Evolutionary conservation across 2,113 vertebrate genomes (phyloP), one percentile per base, ranked within the genome.

Genomic region (Nasalis larvatus): DNA sequence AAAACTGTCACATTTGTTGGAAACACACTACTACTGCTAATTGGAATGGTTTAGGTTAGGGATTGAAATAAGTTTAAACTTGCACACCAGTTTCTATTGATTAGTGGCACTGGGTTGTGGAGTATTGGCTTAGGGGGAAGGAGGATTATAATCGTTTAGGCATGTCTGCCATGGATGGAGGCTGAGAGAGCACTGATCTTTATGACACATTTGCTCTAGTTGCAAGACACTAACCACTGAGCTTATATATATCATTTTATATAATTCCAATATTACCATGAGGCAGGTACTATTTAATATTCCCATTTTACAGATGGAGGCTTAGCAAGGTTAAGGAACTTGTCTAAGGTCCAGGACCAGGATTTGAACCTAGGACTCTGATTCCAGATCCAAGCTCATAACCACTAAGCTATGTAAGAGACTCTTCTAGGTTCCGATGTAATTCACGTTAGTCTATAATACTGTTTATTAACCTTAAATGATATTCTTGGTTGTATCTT

Each of bases 321-420:
- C 93, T 97, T 96, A 97, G 96, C 96, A 96, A 97, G 47, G 95
- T 94, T 97, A 96, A 96, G 96, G 86, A 97, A 86, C 95, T 97
- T 98, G 91, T 68, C 47, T 97, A 97, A 95, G 92, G 74, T 95
- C 60, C 54, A 97, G 89, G 83, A 95, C 78, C 89, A 95, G 78
- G 60, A 96, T 95, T 93, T 96, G 95, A 97, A 96, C 68, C 25
- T 97, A 93, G 89, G 83, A 95, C 92, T 98, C 91, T 96, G 91
- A 96, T 96, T 96, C 96, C 86, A 97, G 91, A 94, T 91, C 69
- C 80, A 95, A 86, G 95, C 93, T 96, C 78, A 89, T 97, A 95
- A 93, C 91, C 78, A 66, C 86, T 97, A 97, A 97, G 66, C 93
- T 97, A 52, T 95, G 74, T 95, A 95, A 97, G 96, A 97, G 93